Conservation (phyloP, 2,888 invertebrate species). For the Atethmia centrago region DNA sequence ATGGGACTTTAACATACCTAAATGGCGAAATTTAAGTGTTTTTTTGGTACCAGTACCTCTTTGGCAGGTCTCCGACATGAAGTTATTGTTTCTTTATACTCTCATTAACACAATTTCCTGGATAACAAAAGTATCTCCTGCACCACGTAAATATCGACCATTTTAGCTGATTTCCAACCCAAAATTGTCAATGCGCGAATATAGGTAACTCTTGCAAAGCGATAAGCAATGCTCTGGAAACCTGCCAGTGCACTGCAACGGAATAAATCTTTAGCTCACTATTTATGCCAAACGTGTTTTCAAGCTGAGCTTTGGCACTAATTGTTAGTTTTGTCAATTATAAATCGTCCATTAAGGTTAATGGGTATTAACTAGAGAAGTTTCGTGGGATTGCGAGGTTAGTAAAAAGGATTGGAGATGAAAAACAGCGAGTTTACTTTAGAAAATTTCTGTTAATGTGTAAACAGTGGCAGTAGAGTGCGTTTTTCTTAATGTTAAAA, state of each 20-base stretch:
- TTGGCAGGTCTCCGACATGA: neutral
- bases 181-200: slow-evolving; percentile 43
- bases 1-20: no score
- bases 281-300: slow-evolving; percentile 57
- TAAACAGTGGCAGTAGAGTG: neutral
- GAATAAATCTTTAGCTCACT: slow-evolving; percentile 48
- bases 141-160: slow-evolving; percentile 5
- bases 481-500: neutral
- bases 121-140: neutral
- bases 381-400: neutral
- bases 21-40: no score
- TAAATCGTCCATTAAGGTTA: slow-evolving; percentile 50
- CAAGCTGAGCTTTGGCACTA: slow-evolving; percentile 53
- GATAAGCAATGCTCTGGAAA: slow-evolving; percentile 52
- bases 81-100: neutral
- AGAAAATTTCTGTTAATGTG: neutral
- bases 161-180: slow-evolving; percentile 39
- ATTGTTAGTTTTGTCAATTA: slow-evolving; percentile 54
- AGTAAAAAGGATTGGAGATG: neutral
- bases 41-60: neutral
- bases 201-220: slow-evolving; percentile 48
- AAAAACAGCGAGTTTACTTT: neutral
- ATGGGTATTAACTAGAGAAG: slow-evolving; percentile 13
- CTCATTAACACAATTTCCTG: neutral
- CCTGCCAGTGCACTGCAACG: slow-evolving; percentile 49